phyloP scores from a whole-genome alignment of 2,888 invertebrate species.

The Andrena trimmerana region DNA sequence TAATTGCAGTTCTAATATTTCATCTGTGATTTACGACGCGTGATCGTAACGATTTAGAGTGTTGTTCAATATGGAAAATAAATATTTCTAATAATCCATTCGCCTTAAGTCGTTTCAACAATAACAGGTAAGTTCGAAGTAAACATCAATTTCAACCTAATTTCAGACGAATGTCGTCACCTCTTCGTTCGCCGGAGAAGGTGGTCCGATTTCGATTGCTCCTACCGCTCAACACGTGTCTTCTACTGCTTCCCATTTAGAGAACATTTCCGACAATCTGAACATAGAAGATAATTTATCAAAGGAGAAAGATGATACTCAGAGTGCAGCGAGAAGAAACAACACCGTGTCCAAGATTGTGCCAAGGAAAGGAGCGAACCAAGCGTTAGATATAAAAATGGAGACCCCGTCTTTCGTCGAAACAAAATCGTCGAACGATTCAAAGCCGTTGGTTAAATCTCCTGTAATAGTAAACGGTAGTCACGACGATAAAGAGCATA shows the following conservation, averaged over 20 bases:
- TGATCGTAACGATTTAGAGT: background rate
- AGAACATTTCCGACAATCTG: background rate
- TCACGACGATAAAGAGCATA: slow-evolving; percentile 5
- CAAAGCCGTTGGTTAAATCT: slow-evolving; percentile 28
- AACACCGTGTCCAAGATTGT: slow-evolving; percentile 48
- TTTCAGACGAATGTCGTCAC: slow-evolving; percentile 39
- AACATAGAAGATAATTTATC: background rate
- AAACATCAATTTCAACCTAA: slow-evolving; percentile 5
- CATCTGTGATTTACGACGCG: background rate
- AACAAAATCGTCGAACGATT: background rate
- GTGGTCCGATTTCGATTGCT: slow-evolving; percentile 60
- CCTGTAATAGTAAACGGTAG: slow-evolving; percentile 10
- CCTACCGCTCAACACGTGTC: slow-evolving; percentile 3
- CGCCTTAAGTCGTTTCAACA: background rate
- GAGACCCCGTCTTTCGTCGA: background rate
- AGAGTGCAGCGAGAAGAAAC: slow-evolving; percentile 23
- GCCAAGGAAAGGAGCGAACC: slow-evolving; percentile 57
- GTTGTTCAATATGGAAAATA: background rate
- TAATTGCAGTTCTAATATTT: background rate
- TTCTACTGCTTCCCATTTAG: slow-evolving; percentile 8
- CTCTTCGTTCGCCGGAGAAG: slow-evolving; percentile 60
- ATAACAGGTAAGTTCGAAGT: background rate
- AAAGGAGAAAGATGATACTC: slow-evolving; percentile 13
- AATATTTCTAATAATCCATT: background rate
- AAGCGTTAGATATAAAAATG: slow-evolving; percentile 5